Percentiles rank a stretch among this genome's conserved stretches.
phyloP scores from a whole-genome alignment of 2,888 invertebrate genomes.

The Mactromeris polynyma region DNA sequence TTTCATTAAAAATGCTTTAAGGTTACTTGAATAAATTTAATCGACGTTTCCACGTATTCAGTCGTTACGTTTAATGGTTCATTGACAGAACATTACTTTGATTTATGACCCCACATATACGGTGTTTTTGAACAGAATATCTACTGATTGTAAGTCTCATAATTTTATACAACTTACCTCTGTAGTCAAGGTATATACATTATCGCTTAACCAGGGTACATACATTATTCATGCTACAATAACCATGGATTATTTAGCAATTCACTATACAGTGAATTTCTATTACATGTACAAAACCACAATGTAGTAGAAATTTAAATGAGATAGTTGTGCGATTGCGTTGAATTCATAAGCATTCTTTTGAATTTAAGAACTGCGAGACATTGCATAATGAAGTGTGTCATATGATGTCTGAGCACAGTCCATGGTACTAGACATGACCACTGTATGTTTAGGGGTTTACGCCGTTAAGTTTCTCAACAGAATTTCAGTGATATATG shows the following conservation, averaged over 20 bases:
- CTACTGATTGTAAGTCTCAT: not conserved
- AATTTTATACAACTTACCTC: not conserved
- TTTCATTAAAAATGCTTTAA: too few relatives aligned
- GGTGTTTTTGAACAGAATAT: not conserved
- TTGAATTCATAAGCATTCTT: not conserved
- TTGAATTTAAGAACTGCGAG: too few relatives aligned
- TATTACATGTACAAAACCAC: not conserved
- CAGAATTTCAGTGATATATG: too few relatives aligned
- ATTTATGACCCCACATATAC: not conserved
- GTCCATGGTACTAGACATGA: too few relatives aligned
- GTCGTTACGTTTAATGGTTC: too few relatives aligned
- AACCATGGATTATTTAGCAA: not conserved
- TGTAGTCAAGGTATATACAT: not conserved
- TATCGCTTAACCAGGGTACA: too few relatives aligned
- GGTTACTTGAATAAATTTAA: too few relatives aligned
- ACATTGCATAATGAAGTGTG: too few relatives aligned
- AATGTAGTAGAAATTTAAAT: not conserved
- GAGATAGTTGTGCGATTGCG: not conserved
- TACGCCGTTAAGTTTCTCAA: too few relatives aligned
- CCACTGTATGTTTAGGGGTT: too few relatives aligned
- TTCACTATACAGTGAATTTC: not conserved
- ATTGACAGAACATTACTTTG: constrained; percentile 7
- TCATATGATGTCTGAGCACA: too few relatives aligned
- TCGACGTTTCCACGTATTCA: too few relatives aligned
- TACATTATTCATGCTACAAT: not conserved